Evolutionary conservation across 2,113 vertebrate species (phyloP), one percentile per base, ranked within the genome.

Genomic region (Ophiodon elongatus): DNA sequence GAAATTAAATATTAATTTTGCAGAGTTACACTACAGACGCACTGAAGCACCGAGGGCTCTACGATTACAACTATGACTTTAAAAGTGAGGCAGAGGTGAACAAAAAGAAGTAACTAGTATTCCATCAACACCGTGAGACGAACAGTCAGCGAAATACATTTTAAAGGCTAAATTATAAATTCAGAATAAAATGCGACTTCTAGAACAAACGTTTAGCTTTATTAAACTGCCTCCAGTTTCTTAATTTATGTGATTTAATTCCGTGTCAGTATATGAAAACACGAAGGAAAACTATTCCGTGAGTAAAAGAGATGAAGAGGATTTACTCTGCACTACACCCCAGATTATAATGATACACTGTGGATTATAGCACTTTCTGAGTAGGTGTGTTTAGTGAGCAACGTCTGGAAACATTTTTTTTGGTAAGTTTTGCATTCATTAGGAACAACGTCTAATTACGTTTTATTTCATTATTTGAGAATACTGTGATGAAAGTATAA

Each of bases 321-420:
- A 88, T 88, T 90, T 85, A 73, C 47, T 78, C 75, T 71, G 43
- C 74, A 47, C 57, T 67, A 59, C 81, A 88, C 76, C 74, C 77
- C 75, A 85, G 88, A 91, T 88, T 89, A 86, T 69, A 83, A 79
- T 52, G 41, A 78, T 68, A 74, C 82, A 83, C 69, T 29, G 60
- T 65, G 87, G 86, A 91, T 88, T 88, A 91, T 41, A 35, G 41
- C 83, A 88, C 81, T 68, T 84, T 85, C 62, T 73, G 66, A 67
- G 83, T 47, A 19, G 19, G 79, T 74, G 73, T 66, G 81, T 82
- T 59, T 33, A 54, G 37, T 56, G 68, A 85, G 68, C 63, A 52
- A 62, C 35, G 29, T 74, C 52, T 71, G 63, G 45, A 80, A 45
- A 81, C 67, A 19, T 77, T 67, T 21, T 23, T 54, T 80, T 4